A percentile compares a stretch with the other conserved stretches of the same genome.
Conservation (phyloP, 2,888 invertebrate genomes). For the Euplexia lucipara region DNA sequence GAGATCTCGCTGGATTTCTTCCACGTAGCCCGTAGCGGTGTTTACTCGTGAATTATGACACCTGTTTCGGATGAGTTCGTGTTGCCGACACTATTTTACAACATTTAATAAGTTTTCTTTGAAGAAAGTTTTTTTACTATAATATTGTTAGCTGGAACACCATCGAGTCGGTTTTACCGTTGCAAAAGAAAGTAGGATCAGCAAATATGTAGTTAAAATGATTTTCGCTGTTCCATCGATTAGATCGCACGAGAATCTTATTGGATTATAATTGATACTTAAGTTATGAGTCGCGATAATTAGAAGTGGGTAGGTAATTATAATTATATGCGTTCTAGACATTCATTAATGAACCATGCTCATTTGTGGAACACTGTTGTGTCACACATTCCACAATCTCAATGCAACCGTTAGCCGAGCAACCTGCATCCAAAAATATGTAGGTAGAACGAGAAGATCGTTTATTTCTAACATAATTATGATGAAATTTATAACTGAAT, state of each 20-base stretch:
- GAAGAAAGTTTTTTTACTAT: conserved; percentile 72
- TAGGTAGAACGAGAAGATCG: conserved; percentile 2
- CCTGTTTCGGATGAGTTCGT: conserved; percentile 71
- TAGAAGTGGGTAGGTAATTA: conserved; percentile 53
- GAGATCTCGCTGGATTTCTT: conserved; percentile 73
- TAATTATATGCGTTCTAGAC: conserved; percentile 46
- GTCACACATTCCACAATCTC: conserved; percentile 41
- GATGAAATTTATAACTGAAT: conserved; percentile 7
- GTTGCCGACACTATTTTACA: conserved; percentile 65
- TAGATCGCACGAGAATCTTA: conserved; percentile 78
- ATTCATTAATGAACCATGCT: conserved; percentile 47
- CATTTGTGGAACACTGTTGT: conserved; percentile 36
- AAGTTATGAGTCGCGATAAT: conserved; percentile 53
- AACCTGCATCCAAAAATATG: conserved; percentile 32
- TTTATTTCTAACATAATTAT: conserved; percentile 17
- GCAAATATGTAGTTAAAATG: conserved; percentile 74
- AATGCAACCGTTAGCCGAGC: conserved; percentile 42
- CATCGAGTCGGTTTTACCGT: conserved; percentile 79
- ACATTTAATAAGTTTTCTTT: conserved; percentile 68
- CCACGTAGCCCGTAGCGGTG: conserved; percentile 85
- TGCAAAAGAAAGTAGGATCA: conserved; percentile 82
- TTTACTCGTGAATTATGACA: conserved; percentile 89
- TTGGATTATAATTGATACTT: conserved; percentile 76
- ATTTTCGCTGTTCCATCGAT: conserved; percentile 74
- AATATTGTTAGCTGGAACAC: conserved; percentile 53